A percentile compares a stretch with the other conserved stretches of the same genome.
phyloP scores from a whole-genome alignment of 2,888 invertebrate genomes.

The Acrobasis consociella region DNA sequence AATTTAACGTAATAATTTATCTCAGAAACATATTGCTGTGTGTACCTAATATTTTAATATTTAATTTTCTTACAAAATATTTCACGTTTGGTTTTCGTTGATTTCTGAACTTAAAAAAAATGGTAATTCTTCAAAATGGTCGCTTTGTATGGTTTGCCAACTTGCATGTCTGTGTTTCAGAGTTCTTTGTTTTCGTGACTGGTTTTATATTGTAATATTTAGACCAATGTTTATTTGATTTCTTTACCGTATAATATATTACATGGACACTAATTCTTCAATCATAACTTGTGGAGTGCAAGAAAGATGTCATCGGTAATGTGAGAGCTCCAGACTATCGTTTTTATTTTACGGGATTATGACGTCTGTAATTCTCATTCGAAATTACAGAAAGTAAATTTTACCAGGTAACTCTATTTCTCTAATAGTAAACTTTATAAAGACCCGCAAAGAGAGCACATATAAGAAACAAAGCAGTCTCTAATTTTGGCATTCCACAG shows the following conservation, averaged over 20 bases:
- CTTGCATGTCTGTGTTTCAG: slow-evolving; percentile 81
- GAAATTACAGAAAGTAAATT: slow-evolving; percentile 61
- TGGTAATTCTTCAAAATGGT: slow-evolving; percentile 89
- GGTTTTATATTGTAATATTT: slow-evolving; percentile 49
- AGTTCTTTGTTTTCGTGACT: slow-evolving; percentile 80
- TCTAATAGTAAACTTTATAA: slow-evolving; percentile 31
- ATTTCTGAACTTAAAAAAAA: slow-evolving; percentile 76
- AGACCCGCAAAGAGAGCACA: background rate
- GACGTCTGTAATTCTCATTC: slow-evolving; percentile 65
- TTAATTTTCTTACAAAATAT: background rate
- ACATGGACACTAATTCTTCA: slow-evolving; percentile 46
- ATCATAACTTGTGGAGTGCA: slow-evolving; percentile 55
- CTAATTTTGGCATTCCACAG: slow-evolving; percentile 79
- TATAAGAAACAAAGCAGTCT: slow-evolving; percentile 59
- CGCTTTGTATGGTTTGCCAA: slow-evolving; percentile 86
- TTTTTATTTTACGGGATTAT: slow-evolving; percentile 73
- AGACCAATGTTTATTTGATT: slow-evolving; percentile 49
- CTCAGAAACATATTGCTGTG: no score
- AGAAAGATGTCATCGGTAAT: slow-evolving; percentile 81
- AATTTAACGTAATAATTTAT: no score
- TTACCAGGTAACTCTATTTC: slow-evolving; percentile 57
- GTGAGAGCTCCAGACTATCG: slow-evolving; percentile 76
- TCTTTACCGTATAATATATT: slow-evolving; percentile 43
- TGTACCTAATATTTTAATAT: background rate
- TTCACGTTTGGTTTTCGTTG: slow-evolving; percentile 51